These are phyloP conservation scores for Dermatemys mawii DNA, from an alignment of 2,113 vertebrate species.

Conservation along the genomic window DNA sequence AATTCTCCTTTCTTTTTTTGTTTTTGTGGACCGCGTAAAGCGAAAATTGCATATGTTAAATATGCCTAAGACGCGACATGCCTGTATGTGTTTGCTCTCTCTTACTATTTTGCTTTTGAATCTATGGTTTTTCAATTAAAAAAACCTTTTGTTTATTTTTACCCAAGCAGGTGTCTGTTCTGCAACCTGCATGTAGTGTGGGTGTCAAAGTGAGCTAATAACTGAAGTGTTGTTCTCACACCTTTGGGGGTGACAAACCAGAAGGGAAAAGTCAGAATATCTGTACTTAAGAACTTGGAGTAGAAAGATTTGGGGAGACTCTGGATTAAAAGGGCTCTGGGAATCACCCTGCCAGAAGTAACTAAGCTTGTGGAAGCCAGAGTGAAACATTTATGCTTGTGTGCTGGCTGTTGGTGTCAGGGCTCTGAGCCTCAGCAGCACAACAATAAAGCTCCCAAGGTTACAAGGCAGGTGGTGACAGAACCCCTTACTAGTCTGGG, in stretches of 20 bases:
- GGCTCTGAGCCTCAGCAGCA: background rate
- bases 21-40: no score
- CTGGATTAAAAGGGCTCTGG: background rate
- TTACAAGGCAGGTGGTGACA: background rate
- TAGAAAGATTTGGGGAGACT: background rate
- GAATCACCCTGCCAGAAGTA: background rate
- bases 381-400: background rate
- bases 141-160: background rate
- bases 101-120: background rate
- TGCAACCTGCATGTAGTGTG: background rate
- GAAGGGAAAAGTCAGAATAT: background rate
- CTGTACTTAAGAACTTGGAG: background rate
- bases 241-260: background rate
- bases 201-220: background rate
- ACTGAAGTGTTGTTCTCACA: background rate
- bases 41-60: no score
- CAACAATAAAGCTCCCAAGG: background rate
- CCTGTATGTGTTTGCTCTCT: background rate
- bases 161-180: background rate
- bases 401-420: background rate
- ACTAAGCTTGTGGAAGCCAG: background rate
- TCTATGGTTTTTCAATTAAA: background rate
- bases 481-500: background rate
- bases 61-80: no score
- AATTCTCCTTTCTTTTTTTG: no score